Base-by-base conservation (phyloP, 2,888 invertebrate species). In the Tenthredo livida region DNA sequence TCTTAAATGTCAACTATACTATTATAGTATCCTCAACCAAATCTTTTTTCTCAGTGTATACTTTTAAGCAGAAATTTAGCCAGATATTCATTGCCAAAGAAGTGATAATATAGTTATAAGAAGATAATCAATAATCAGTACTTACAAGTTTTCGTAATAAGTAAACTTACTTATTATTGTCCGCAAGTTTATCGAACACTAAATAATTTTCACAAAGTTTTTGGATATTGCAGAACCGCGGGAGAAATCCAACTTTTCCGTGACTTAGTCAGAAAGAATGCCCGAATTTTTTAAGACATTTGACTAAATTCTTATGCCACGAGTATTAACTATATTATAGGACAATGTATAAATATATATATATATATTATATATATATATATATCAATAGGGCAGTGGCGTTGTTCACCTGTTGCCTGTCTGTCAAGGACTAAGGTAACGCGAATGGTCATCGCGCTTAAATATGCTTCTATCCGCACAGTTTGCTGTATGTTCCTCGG, bases 341-440 rank as follows among this genome's bases (percentile, higher is more conserved):
- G 15, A 67, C 5, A 67, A 33, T 67, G 17, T 33, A 15, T 15
- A 67, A 3, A 67, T 21, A 67, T 15, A 6, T 15, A 4, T 67
- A 15, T 15, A 12, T 67, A 15, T 67, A 33, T 33, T 33, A 67
- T 21, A 67, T 15, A 6, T 15, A 4, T 67, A 15, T 15, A 12
- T 67, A 15, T 67, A 33, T 33, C 61, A 6, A 17, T 67, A 67
- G 67, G 33, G 33, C 17, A 12, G 21, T 21, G 0, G 50, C 29
- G 75, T 77, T 54, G 77, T 54, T 77, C 50, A 77, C 77, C 50
- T 77, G 25, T 47, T 37, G 77, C 77, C 7, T 77, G 77, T 54
- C 77, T 77, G 54, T 29, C 17, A 77, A 77, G 77, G 50, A 77
- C 54, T 77, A 77, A 77, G 33, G 47, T 50, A 29, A 50, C 29